Conservation (phyloP, 1,140 invertebrate species). For the Littorina saxatilis region DNA sequence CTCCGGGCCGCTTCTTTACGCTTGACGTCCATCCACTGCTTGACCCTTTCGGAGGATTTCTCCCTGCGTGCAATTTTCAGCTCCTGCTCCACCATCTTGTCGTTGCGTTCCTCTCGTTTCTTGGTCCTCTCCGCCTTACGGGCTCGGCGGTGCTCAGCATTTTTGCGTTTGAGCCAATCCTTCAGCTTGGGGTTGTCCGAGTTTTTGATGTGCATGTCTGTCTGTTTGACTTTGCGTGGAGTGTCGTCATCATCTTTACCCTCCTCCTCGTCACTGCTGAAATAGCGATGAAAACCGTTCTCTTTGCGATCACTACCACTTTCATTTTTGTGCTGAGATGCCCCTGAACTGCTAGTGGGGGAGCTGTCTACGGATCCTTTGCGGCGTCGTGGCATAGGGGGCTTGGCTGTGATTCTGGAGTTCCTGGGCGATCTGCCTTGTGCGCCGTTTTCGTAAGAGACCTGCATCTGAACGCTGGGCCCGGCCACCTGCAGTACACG, state of each 20-base stretch:
- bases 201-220: constrained; percentile 43
- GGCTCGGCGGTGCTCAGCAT: constrained; percentile 38
- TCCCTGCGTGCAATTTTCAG: constrained; percentile 25
- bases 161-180: constrained; percentile 45
- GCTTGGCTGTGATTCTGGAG: background rate
- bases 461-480: background rate
- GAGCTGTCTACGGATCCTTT: constrained; percentile 10
- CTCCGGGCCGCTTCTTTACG: constrained; percentile 36
- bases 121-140: constrained; percentile 41
- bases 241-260: background rate
- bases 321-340: background rate
- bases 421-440: background rate
- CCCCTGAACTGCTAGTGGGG: constrained; percentile 15
- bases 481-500: constrained; percentile 14
- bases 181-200: constrained; percentile 41
- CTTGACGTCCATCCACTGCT: constrained; percentile 48
- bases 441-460: background rate
- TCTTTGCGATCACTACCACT: background rate
- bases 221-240: background rate
- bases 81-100: constrained; percentile 27
- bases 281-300: background rate
- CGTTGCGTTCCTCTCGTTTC: constrained; percentile 37
- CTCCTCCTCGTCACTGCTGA: background rate
- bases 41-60: constrained; percentile 35
- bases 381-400: background rate